Conservation (phyloP, 2,888 invertebrate species). For the Standfussiana lucernea region DNA sequence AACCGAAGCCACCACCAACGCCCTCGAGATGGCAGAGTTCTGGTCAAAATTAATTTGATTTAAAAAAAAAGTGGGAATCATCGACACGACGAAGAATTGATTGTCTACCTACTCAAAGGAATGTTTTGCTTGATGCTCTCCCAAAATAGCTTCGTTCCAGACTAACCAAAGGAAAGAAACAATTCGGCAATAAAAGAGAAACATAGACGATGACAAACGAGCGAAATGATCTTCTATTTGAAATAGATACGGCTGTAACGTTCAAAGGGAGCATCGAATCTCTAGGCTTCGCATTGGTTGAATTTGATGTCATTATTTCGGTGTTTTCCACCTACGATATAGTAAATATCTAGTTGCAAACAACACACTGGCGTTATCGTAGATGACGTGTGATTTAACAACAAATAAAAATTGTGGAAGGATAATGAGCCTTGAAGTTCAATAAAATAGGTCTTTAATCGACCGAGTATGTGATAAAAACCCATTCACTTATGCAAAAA, state of each 20-base stretch:
- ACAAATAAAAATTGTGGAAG: background rate
- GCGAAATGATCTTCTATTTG: constrained; percentile 57
- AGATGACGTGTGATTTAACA: background rate
- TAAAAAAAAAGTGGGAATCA: no score
- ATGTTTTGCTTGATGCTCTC: constrained; percentile 14
- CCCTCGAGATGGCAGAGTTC: no score
- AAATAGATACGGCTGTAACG: constrained; percentile 55
- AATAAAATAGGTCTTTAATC: background rate
- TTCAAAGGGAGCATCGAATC: constrained; percentile 40
- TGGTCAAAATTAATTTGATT: no score
- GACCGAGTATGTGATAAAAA: background rate
- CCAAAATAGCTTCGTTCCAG: constrained; percentile 37
- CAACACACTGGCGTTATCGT: background rate
- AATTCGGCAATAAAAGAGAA: constrained; percentile 45
- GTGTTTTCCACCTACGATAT: background rate
- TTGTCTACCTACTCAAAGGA: background rate
- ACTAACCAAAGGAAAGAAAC: constrained; percentile 51
- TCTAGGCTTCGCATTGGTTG: constrained; percentile 16
- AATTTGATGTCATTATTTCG: constrained; percentile 40
- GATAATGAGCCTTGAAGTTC: background rate
- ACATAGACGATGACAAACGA: constrained; percentile 35
- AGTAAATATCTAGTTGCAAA: constrained; percentile 35
- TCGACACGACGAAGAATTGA: no score
- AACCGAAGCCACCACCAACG: no score
- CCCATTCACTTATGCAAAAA: constrained; percentile 15